phyloP scores from a whole-genome alignment of 2,888 invertebrate genomes.

The Aplocera efformata region DNA sequence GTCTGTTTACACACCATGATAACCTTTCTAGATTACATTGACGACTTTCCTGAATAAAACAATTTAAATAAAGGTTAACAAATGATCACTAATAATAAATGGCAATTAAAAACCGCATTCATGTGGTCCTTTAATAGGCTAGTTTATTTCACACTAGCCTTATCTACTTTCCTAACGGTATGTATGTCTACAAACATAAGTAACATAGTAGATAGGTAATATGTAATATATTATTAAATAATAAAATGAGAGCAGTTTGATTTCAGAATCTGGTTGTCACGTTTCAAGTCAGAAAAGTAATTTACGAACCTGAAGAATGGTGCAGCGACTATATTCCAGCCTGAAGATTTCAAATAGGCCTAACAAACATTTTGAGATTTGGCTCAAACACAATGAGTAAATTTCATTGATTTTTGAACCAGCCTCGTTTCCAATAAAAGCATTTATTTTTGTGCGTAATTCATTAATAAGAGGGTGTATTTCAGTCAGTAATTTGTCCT shows the following conservation, averaged over 20 bases:
- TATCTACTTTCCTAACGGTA: too few relatives aligned
- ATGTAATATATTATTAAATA: too few relatives aligned
- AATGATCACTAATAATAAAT: too few relatives aligned
- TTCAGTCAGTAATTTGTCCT: slow-evolving; percentile 50
- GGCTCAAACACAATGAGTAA: slow-evolving; percentile 60
- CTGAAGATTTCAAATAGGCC: slow-evolving; percentile 61
- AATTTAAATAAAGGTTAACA: background rate
- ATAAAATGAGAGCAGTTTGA: too few relatives aligned
- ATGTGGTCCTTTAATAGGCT: too few relatives aligned
- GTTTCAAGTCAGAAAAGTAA: background rate
- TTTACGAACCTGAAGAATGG: slow-evolving; percentile 47
- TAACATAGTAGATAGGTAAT: too few relatives aligned
- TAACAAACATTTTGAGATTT: slow-evolving; percentile 62
- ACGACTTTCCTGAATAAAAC: slow-evolving; percentile 57
- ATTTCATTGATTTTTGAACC: slow-evolving; percentile 46
- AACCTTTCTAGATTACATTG: slow-evolving; percentile 59
- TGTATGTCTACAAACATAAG: too few relatives aligned
- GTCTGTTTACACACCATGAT: slow-evolving; percentile 61
- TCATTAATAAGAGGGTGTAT: slow-evolving; percentile 49
- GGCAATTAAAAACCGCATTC: too few relatives aligned
- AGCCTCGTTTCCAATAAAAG: slow-evolving; percentile 28
- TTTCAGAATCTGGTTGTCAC: too few relatives aligned
- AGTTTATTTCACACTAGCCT: too few relatives aligned
- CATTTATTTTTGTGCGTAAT: slow-evolving; percentile 45
- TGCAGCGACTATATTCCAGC: slow-evolving; percentile 46